Evolutionary conservation across 2,797 vertebrate genomes (phyloP).

Genomic region (Danionella dracula): DNA sequence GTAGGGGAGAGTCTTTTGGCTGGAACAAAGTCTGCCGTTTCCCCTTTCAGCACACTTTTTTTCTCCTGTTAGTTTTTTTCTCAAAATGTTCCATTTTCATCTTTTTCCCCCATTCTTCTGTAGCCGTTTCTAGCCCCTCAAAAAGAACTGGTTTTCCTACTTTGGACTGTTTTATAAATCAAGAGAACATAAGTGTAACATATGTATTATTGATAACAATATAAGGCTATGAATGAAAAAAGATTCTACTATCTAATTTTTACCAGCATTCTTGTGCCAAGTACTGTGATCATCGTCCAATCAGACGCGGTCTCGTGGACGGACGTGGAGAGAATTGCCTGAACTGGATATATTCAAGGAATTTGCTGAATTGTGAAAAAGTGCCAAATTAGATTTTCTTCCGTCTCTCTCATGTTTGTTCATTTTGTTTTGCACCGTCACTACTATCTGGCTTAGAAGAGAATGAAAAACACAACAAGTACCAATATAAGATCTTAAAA

Average conservation of each 20-base stretch:
- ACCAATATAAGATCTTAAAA: conserved; percentile 52
- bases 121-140: conserved; percentile 29
- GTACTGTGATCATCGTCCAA: conserved; percentile 76
- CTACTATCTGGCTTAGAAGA: conserved; percentile 62
- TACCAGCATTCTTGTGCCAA: conserved; percentile 84
- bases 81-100: conserved; percentile 37
- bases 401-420: conserved; percentile 49
- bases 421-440: conserved; percentile 66
- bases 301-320: conserved; percentile 64
- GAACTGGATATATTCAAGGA: conserved; percentile 69
- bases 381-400: conserved; percentile 71
- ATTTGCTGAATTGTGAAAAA: conserved; percentile 67
- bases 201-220: conserved; percentile 72
- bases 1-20: neutral
- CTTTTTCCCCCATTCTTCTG: conserved; percentile 19
- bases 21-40: conserved; percentile 31
- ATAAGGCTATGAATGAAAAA: conserved; percentile 73
- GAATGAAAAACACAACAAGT: conserved; percentile 53
- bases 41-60: conserved; percentile 46
- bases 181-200: conserved; percentile 59
- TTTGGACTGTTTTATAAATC: conserved; percentile 74
- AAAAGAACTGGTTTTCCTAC: conserved; percentile 67
- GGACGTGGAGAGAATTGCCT: conserved; percentile 58
- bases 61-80: no score
- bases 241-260: conserved; percentile 80